phyloP scores from a whole-genome alignment of 2,797 vertebrate genomes.

The Paramormyrops hopkinsi region DNA sequence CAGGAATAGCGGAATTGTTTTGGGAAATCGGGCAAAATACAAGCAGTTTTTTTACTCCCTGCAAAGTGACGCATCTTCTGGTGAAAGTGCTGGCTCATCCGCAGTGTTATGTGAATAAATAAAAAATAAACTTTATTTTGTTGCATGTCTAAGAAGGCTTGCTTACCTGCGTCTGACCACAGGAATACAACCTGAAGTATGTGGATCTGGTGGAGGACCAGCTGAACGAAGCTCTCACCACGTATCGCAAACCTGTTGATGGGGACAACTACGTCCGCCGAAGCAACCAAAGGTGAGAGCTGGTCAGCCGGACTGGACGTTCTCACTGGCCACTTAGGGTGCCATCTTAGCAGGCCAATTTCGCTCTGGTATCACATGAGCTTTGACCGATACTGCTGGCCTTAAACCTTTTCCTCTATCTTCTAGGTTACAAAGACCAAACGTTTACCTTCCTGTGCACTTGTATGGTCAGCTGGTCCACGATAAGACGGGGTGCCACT shows the following conservation, averaged over 20 bases:
- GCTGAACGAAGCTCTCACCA: slow-evolving; percentile 95
- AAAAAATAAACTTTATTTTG: not conserved
- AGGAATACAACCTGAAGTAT: slow-evolving; percentile 97
- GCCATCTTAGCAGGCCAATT: not conserved
- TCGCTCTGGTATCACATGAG: not conserved
- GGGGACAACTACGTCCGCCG: slow-evolving; percentile 97
- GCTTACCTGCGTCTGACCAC: not conserved
- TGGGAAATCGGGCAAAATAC: not conserved
- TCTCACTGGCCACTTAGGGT: not conserved
- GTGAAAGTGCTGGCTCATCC: not conserved
- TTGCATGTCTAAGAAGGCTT: not conserved
- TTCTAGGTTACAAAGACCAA: slow-evolving; percentile 88
- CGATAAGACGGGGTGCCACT: slow-evolving; percentile 95
- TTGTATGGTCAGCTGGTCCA: slow-evolving; percentile 96
- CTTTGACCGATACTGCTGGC: not conserved
- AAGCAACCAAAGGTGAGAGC: slow-evolving; percentile 89
- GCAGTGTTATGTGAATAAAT: not conserved
- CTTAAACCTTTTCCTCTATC: not conserved
- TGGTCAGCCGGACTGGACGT: not conserved
- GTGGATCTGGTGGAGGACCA: slow-evolving; percentile 96
- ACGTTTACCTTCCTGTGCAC: slow-evolving; percentile 93
- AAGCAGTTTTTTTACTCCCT: not conserved
- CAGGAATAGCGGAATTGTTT: not conserved
- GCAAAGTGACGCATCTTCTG: not conserved
- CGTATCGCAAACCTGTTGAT: slow-evolving; percentile 93